A percentile compares a stretch with the other conserved stretches of the same genome.
phyloP scores from a whole-genome alignment of 2,888 invertebrate genomes.

The Cerastoderma edule region DNA sequence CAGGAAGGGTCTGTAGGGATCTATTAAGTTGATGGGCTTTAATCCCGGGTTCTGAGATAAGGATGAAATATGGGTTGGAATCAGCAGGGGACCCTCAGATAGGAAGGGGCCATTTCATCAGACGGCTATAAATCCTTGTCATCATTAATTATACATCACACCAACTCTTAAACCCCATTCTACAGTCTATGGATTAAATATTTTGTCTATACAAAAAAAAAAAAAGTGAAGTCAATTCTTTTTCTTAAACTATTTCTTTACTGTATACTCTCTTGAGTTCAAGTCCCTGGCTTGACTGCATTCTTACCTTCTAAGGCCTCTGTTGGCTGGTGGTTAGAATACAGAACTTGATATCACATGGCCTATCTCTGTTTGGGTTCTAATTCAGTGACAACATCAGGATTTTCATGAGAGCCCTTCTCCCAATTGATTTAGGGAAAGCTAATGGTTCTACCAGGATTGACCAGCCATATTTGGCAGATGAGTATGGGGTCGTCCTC shows the following conservation, averaged over 20 bases:
- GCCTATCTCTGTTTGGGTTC: too few relatives aligned
- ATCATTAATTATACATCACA: conserved; percentile 49
- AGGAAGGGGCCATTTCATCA: conserved; percentile 42
- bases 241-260: not conserved
- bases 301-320: not conserved
- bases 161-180: conserved; percentile 5
- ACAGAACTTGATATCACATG: too few relatives aligned
- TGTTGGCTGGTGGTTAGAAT: too few relatives aligned
- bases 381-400: too few relatives aligned
- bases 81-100: conserved; percentile 34
- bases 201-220: not conserved
- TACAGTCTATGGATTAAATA: not conserved
- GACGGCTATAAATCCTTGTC: conserved; percentile 31
- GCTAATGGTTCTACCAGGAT: too few relatives aligned
- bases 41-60: conserved; percentile 30
- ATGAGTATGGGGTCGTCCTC: too few relatives aligned
- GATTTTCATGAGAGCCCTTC: too few relatives aligned
- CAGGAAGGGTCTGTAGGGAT: conserved; percentile 8
- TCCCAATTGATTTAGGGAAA: too few relatives aligned
- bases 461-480: too few relatives aligned
- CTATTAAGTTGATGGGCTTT: conserved; percentile 18
- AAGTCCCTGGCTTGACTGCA: not conserved
- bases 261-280: not conserved
- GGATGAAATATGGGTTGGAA: conserved; percentile 30
- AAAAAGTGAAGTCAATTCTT: not conserved